A percentile compares a stretch with the other conserved stretches of the same genome.
Conservation (phyloP, 2,888 invertebrate genomes). For the Opisthograptis luteolata region DNA sequence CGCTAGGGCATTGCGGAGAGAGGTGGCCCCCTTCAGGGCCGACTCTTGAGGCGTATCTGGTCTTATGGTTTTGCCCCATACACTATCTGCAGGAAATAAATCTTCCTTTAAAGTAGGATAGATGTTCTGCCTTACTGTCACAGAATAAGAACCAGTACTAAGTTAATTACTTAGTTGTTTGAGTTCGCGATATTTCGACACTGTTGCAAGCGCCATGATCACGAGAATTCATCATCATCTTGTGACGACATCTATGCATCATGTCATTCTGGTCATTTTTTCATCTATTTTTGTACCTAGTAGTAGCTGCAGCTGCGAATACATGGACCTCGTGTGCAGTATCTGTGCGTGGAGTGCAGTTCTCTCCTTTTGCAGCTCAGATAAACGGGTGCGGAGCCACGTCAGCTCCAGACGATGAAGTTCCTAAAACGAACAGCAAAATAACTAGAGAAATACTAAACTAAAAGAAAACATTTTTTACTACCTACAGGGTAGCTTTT, state of each 20-base stretch:
- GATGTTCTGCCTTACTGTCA: too few relatives aligned
- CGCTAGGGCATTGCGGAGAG: constrained; percentile 70
- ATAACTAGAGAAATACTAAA: too few relatives aligned
- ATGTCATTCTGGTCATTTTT: too few relatives aligned
- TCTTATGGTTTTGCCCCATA: constrained; percentile 58
- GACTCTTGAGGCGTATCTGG: constrained; percentile 62
- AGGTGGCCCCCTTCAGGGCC: constrained; percentile 55
- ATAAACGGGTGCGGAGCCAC: constrained; percentile 62
- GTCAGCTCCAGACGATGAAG: constrained; percentile 69
- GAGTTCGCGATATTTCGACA: too few relatives aligned
- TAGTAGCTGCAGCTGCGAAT: constrained; percentile 54
- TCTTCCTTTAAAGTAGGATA: background rate
- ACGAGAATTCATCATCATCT: too few relatives aligned
- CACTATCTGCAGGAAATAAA: constrained; percentile 49
- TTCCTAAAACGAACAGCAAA: constrained; percentile 56
- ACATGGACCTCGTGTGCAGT: constrained; percentile 60
- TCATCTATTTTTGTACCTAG: too few relatives aligned
- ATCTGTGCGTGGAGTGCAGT: constrained; percentile 64
- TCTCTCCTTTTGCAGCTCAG: constrained; percentile 64
- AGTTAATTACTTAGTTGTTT: too few relatives aligned
- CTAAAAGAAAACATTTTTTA: too few relatives aligned
- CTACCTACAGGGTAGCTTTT: too few relatives aligned
- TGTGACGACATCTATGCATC: too few relatives aligned
- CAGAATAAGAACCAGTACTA: too few relatives aligned
- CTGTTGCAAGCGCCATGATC: too few relatives aligned